Evolutionary conservation across 2,797 vertebrate species (phyloP).

Genomic region (Gambelia wislizenii): DNA sequence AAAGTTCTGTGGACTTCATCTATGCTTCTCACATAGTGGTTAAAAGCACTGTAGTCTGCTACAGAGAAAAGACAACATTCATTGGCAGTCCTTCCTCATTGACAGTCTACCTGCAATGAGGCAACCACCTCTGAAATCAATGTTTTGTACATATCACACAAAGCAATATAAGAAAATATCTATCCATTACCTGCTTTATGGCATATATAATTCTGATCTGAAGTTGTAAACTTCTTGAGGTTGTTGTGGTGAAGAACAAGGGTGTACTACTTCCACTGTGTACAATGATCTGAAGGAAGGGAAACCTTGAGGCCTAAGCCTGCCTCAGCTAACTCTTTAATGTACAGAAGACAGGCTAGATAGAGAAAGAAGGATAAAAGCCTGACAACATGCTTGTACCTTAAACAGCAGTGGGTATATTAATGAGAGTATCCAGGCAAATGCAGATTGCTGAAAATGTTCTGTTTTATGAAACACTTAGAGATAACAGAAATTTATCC

Average conservation of each 20-base stretch:
- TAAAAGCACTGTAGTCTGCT: not conserved
- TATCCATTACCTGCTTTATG: not conserved
- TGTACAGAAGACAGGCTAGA: not conserved
- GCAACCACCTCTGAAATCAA: not conserved
- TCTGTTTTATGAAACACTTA: too few relatives aligned
- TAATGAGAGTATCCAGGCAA: not conserved
- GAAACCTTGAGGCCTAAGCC: not conserved
- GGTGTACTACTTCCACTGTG: not conserved
- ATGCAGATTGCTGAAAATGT: too few relatives aligned
- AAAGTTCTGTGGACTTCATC: not conserved
- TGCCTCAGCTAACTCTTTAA: not conserved
- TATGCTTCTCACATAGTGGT: not conserved
- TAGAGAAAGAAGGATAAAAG: too few relatives aligned
- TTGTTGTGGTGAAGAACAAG: not conserved
- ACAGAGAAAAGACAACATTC: not conserved
- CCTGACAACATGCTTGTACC: too few relatives aligned
- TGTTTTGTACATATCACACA: fast-evolving
- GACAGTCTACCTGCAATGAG: not conserved
- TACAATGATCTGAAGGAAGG: too few relatives aligned
- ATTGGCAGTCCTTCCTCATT: not conserved
- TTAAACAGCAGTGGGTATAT: not conserved
- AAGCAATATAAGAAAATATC: not conserved
- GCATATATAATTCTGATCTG: not conserved
- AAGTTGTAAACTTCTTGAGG: not conserved
- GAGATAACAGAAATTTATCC: not conserved